A percentile compares a stretch with the other conserved stretches of the same genome.
Conservation (phyloP, 2,113 vertebrate genomes). For the Caranx ignobilis region DNA sequence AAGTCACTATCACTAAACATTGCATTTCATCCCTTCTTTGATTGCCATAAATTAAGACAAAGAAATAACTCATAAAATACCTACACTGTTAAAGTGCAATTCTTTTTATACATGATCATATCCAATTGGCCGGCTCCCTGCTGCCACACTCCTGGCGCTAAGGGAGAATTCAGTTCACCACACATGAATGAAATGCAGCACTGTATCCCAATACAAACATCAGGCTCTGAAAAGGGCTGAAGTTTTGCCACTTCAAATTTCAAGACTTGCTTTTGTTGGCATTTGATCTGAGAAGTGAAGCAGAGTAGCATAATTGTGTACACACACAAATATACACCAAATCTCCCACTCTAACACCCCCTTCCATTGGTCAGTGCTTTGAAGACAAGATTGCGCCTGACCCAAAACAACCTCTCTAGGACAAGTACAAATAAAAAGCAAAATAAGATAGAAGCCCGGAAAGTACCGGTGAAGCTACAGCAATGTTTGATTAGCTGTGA, state of each 20-base stretch:
- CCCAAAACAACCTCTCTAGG: slow-evolving; percentile 64
- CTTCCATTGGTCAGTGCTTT: slow-evolving; percentile 66
- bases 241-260: slow-evolving; percentile 81
- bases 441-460: slow-evolving; percentile 41
- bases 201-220: slow-evolving; percentile 77
- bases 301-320: slow-evolving; percentile 70
- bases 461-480: slow-evolving; percentile 32
- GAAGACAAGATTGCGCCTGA: slow-evolving; percentile 67
- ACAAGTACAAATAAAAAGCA: slow-evolving; percentile 63
- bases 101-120: slow-evolving; percentile 26
- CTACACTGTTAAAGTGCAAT: background rate
- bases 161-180: slow-evolving; percentile 61
- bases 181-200: slow-evolving; percentile 71
- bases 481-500: slow-evolving; percentile 66
- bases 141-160: slow-evolving; percentile 58
- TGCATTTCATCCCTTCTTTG: background rate
- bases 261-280: slow-evolving; percentile 81
- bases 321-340: slow-evolving; percentile 61
- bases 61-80: slow-evolving; percentile 9
- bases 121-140: slow-evolving; percentile 38
- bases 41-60: background rate
- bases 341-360: slow-evolving; percentile 54
- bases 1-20: background rate
- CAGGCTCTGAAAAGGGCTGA: slow-evolving; percentile 69
- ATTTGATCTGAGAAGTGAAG: slow-evolving; percentile 76